phyloP scores from a whole-genome alignment of 2,113 vertebrate genomes.

The Etheostoma cragini region DNA sequence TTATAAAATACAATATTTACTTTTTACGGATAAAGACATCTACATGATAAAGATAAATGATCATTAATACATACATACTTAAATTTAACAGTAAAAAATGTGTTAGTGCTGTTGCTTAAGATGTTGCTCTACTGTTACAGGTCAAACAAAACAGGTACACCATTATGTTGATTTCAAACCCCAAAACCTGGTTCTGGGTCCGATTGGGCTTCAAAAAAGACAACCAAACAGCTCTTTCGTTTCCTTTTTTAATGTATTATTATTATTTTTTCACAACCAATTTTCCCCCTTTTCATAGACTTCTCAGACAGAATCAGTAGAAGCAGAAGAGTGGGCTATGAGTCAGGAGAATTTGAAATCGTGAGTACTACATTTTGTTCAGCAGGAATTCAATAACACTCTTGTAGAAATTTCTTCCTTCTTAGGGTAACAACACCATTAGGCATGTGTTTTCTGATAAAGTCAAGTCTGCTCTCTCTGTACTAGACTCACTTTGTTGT shows the following conservation, averaged over 20 bases:
- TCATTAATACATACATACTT: background rate
- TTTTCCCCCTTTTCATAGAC: slow-evolving; percentile 82
- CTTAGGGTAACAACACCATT: background rate
- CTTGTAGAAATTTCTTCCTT: background rate
- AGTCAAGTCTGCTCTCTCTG: slow-evolving; percentile 2
- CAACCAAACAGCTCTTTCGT: background rate
- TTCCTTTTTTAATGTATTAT: background rate
- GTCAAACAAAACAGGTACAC: background rate
- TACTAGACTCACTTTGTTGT: background rate
- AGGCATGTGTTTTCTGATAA: slow-evolving; percentile 18
- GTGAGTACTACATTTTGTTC: slow-evolving; percentile 82
- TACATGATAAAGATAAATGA: background rate
- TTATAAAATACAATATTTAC: background rate
- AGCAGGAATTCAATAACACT: slow-evolving; percentile 3
- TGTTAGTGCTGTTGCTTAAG: background rate
- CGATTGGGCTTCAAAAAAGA: background rate
- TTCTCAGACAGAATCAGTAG: slow-evolving; percentile 95
- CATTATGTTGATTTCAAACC: background rate
- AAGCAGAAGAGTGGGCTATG: slow-evolving; percentile 91
- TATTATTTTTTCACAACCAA: background rate
- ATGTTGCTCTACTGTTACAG: background rate
- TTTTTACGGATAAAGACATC: background rate
- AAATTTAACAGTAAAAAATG: background rate
- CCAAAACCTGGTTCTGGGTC: background rate
- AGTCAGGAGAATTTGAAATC: slow-evolving; percentile 95